Percentiles rank a stretch among this genome's conserved stretches.
These are phyloP conservation scores for Babyrousa celebensis DNA, from an alignment of 2,797 vertebrate species.

Conservation along the genomic window DNA sequence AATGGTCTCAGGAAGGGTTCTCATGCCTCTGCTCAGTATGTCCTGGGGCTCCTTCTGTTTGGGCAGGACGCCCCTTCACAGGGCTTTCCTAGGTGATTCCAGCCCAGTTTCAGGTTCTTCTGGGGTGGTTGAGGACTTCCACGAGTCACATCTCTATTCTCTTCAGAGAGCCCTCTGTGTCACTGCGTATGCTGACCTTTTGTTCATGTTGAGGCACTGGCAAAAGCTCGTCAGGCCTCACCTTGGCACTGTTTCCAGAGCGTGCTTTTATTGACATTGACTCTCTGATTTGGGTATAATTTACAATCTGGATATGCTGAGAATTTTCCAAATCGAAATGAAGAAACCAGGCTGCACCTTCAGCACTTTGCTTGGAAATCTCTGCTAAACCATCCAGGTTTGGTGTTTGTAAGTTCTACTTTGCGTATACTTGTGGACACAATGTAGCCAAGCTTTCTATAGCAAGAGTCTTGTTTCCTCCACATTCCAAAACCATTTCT, in stretches of 20 bases:
- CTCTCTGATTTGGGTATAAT: background rate
- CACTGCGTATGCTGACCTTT: background rate
- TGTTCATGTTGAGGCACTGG: background rate
- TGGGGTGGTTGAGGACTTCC: background rate
- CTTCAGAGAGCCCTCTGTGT: background rate
- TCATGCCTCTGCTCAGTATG: background rate
- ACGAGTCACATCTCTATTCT: background rate
- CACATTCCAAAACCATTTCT: background rate
- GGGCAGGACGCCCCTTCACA: background rate
- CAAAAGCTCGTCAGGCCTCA: background rate
- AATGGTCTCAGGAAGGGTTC: background rate
- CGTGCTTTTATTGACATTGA: background rate
- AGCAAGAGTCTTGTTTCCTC: background rate
- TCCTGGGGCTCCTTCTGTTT: background rate
- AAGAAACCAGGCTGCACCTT: background rate
- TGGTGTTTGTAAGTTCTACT: background rate
- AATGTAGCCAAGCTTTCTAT: background rate
- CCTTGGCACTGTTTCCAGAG: background rate
- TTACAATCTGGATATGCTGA: background rate
- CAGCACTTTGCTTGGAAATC: background rate
- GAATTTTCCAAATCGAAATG: background rate
- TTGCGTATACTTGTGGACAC: background rate
- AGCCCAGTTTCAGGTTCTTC: background rate
- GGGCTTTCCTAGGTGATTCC: background rate
- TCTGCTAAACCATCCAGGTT: background rate